Evolutionary conservation across 2,797 vertebrate species (phyloP), one percentile per base, ranked within the genome.

Genomic region (Eptatretus atami): DNA sequence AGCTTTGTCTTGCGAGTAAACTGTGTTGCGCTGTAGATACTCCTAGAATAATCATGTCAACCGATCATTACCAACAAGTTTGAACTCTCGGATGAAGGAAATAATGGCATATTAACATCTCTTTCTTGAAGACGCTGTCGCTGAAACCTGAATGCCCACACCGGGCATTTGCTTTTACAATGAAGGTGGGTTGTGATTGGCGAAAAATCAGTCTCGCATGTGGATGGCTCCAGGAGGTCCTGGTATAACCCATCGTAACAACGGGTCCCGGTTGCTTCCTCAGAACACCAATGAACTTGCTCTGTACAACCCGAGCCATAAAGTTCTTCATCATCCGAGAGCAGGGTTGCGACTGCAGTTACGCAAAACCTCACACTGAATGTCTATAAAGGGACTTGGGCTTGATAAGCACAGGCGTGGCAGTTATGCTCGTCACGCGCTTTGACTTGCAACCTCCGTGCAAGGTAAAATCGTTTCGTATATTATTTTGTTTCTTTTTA

Each of bases 291-390:
- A 98, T 69, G 92, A 98, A 78, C 96, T 98, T 77, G 86, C 92
- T 77, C 80, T 98, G 72, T 98, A 98, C 78, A n/a, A 98, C 92
- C 66, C 87, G 96, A 79, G 92, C 92, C 74, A 98, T 98, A 76
- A 96, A 98, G 70, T 98, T 98, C 79, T 98, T 98, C 79, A 98
- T 78, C 92, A 98, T 83, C 92, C 3, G 92, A 98, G 74, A 95
- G 87, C 78, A 98, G 96, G 92, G 90, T 98, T 73, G 81, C 88
- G 74, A 94, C 96, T 69, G 92, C 92, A 61, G 92, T n/a, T 96
- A 70, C 80, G 90, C n/a, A n/a, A n/a, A 72, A 96, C 88, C 95
- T 98, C 78, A 98, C 92, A 14, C 78, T 96, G 72, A 96, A 98
- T 63, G 88, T 98, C 70, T 98, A 96, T 72, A 94, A 96, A 92